Conservation (phyloP, 2,888 invertebrate species). For the Euzophera pinguis region DNA sequence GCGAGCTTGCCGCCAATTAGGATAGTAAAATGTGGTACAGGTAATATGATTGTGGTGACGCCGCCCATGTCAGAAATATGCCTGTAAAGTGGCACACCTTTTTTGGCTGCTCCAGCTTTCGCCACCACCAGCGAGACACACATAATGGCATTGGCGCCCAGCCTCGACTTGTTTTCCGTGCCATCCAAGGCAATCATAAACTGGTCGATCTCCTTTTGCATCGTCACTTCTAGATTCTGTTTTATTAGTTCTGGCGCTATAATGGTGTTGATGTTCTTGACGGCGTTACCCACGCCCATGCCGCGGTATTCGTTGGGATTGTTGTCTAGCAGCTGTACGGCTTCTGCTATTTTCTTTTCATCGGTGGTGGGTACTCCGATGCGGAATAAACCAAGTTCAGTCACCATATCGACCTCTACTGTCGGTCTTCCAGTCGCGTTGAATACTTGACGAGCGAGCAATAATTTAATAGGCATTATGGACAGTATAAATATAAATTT, state of each 20-base stretch:
- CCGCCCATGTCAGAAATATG: slow-evolving; percentile 98
- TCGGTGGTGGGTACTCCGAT: slow-evolving; percentile 98
- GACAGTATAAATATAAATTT: background rate
- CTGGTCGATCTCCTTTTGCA: slow-evolving; percentile 93
- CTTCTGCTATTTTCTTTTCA: slow-evolving; percentile 95
- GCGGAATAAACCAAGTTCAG: slow-evolving; percentile 91
- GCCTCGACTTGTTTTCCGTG: slow-evolving; percentile 95
- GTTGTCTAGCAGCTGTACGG: slow-evolving; percentile 95
- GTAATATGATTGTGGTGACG: slow-evolving; percentile 92
- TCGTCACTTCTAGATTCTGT: slow-evolving; percentile 90
- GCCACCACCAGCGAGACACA: slow-evolving; percentile 97
- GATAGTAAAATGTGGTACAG: slow-evolving; percentile 98
- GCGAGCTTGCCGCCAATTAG: slow-evolving; percentile 98
- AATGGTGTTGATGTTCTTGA: slow-evolving; percentile 92
- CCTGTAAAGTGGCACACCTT: slow-evolving; percentile 90
- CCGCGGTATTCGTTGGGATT: slow-evolving; percentile 92
- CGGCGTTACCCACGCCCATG: slow-evolving; percentile 94
- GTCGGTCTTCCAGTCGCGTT: slow-evolving; percentile 98
- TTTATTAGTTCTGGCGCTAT: slow-evolving; percentile 90
- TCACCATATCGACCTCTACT: slow-evolving; percentile 93
- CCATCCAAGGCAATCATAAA: slow-evolving; percentile 95
- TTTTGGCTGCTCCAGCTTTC: slow-evolving; percentile 98
- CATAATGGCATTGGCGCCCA: slow-evolving; percentile 97
- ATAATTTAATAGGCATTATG: slow-evolving; percentile 92
- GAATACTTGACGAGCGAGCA: slow-evolving; percentile 97